Conservation (phyloP, 2,113 vertebrate species). For the Brachionichthys hirsutus region DNA sequence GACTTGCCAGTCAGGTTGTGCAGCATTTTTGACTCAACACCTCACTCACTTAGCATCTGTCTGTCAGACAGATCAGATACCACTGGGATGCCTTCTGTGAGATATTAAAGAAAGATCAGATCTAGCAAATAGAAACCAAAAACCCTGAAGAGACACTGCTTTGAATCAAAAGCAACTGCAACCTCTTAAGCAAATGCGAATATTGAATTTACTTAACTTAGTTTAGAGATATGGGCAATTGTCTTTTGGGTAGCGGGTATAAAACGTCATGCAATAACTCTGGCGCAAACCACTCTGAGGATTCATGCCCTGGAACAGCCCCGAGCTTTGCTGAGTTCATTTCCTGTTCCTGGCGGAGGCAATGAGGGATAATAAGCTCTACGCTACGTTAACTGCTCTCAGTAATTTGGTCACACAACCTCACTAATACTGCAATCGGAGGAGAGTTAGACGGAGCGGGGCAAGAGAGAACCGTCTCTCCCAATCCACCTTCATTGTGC, state of each 20-base stretch:
- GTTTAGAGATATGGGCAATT: constrained; percentile 63
- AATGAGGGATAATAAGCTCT: constrained; percentile 69
- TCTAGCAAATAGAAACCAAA: not conserved
- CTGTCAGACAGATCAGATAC: constrained; percentile 15
- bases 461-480: constrained; percentile 14
- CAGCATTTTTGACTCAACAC: not conserved
- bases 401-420: constrained; percentile 52
- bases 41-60: not conserved
- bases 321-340: constrained; percentile 67
- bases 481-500: constrained; percentile 4
- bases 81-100: not conserved
- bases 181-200: constrained; percentile 49
- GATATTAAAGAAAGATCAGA: not conserved
- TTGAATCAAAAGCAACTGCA: constrained; percentile 47
- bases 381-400: constrained; percentile 50
- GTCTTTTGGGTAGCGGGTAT: constrained; percentile 66
- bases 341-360: constrained; percentile 71
- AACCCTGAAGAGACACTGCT: not conserved
- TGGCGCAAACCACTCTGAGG: constrained; percentile 50
- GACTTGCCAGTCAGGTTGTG: not conserved
- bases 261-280: constrained; percentile 60
- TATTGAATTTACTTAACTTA: too few species aligned
- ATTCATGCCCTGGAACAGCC: constrained; percentile 48
- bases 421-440: constrained; percentile 49
- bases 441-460: constrained; percentile 12